Percentiles rank a stretch among this genome's conserved stretches.
phyloP scores from a whole-genome alignment of 2,888 invertebrate genomes.

The Habrosyne pyritoides region DNA sequence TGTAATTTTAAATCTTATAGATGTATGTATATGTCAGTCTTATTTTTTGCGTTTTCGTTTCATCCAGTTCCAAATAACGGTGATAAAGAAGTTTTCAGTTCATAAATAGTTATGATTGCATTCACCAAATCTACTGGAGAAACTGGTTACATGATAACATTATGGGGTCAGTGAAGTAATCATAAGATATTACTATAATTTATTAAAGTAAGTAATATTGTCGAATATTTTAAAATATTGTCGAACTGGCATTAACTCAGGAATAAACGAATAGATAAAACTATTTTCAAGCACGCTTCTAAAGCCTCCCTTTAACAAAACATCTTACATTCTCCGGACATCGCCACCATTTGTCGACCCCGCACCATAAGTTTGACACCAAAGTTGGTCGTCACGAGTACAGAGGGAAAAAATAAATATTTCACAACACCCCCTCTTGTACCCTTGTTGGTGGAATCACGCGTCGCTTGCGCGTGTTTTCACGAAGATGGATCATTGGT shows the following conservation, averaged over 20 bases:
- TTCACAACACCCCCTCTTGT: slow-evolving; percentile 61
- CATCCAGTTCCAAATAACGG: too few relatives aligned
- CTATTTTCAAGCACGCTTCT: slow-evolving; percentile 2
- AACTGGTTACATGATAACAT: too few relatives aligned
- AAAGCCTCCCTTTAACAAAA: slow-evolving; percentile 40
- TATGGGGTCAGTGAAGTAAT: too few relatives aligned
- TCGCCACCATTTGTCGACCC: slow-evolving; percentile 58
- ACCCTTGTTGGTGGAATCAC: slow-evolving; percentile 81
- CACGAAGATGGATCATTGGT: slow-evolving; percentile 78
- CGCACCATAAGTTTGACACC: slow-evolving; percentile 61
- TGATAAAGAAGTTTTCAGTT: too few relatives aligned
- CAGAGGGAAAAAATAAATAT: slow-evolving; percentile 73
- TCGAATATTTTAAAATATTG: slow-evolving; percentile 20
- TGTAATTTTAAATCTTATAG: too few relatives aligned
- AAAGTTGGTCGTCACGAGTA: slow-evolving; percentile 60
- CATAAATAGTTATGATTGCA: too few relatives aligned
- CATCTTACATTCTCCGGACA: slow-evolving; percentile 49
- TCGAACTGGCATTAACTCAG: slow-evolving; percentile 13
- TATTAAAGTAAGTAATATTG: too few relatives aligned
- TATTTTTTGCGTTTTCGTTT: too few relatives aligned
- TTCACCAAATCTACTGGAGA: too few relatives aligned
- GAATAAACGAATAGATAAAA: neutral
- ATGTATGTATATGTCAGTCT: too few relatives aligned
- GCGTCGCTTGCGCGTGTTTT: slow-evolving; percentile 77
- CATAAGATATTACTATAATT: too few relatives aligned